Conservation (phyloP, 2,113 vertebrate genomes). For the Harpagus bidentatus region DNA sequence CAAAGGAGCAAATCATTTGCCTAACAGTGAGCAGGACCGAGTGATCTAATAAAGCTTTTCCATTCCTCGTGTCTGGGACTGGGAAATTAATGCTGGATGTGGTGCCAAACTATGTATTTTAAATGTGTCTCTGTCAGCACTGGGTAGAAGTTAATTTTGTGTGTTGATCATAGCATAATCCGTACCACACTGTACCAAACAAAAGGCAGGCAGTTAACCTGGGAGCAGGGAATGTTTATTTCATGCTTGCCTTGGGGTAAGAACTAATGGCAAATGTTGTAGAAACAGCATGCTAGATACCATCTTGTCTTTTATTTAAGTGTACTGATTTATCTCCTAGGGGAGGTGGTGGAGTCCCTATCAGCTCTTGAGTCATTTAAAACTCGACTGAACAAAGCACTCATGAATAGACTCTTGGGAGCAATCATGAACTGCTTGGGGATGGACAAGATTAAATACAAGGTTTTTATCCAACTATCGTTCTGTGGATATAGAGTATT, state of each 20-base stretch:
- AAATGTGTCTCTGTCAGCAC: slow-evolving; percentile 27
- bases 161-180: slow-evolving; percentile 11
- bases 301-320: slow-evolving; percentile 67
- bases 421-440: slow-evolving; percentile 51
- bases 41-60: slow-evolving; percentile 46
- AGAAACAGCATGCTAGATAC: slow-evolving; percentile 59
- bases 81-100: slow-evolving; percentile 27
- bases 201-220: slow-evolving; percentile 51
- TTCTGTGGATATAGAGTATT: background rate
- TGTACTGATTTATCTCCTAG: slow-evolving; percentile 58
- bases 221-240: slow-evolving; percentile 55
- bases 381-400: slow-evolving; percentile 56
- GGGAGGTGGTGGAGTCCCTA: slow-evolving; percentile 49
- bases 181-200: background rate
- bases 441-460: slow-evolving; percentile 61
- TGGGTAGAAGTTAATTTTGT: slow-evolving; percentile 25
- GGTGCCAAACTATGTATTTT: background rate
- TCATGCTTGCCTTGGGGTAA: slow-evolving; percentile 60
- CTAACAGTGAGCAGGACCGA: slow-evolving; percentile 40
- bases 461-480: background rate
- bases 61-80: background rate
- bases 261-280: slow-evolving; percentile 51
- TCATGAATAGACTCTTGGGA: slow-evolving; percentile 58
- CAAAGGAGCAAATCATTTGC: slow-evolving; percentile 24
- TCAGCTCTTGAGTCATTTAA: slow-evolving; percentile 60